Evolutionary conservation across 2,797 vertebrate species (phyloP).

Genomic region (Callimico goeldii): DNA sequence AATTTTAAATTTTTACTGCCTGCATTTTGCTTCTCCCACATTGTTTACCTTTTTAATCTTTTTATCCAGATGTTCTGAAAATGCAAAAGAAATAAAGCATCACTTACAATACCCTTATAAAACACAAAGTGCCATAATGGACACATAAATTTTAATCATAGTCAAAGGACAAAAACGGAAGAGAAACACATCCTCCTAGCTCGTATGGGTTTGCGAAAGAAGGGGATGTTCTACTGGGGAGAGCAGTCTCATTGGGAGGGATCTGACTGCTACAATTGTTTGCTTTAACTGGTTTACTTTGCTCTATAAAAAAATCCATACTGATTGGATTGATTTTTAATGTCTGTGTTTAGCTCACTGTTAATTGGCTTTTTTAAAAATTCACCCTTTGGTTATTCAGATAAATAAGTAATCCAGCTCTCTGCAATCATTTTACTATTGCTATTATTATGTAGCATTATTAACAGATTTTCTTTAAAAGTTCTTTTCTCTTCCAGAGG

Average conservation of each 20-base stretch:
- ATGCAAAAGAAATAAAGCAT: background rate
- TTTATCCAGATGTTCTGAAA: background rate
- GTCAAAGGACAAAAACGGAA: background rate
- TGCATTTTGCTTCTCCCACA: background rate
- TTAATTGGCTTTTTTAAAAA: constrained; percentile 31
- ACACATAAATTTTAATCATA: background rate
- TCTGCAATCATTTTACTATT: background rate
- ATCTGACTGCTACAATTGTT: background rate
- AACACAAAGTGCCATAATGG: background rate
- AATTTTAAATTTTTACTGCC: background rate
- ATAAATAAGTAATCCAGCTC: background rate
- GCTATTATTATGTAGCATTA: background rate
- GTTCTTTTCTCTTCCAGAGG: background rate
- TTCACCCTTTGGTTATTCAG: background rate
- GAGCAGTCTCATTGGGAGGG: background rate
- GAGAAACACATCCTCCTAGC: background rate
- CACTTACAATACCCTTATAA: background rate
- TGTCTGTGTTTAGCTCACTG: background rate
- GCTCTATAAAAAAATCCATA: background rate
- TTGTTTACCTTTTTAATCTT: background rate
- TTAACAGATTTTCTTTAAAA: constrained; percentile 28
- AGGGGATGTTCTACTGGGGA: background rate
- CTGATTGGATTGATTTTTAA: background rate
- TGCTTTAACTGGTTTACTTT: background rate
- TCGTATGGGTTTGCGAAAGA: background rate